Evolutionary conservation across 2,113 vertebrate genomes (phyloP).

Genomic region (Gymnorhina tibicen): DNA sequence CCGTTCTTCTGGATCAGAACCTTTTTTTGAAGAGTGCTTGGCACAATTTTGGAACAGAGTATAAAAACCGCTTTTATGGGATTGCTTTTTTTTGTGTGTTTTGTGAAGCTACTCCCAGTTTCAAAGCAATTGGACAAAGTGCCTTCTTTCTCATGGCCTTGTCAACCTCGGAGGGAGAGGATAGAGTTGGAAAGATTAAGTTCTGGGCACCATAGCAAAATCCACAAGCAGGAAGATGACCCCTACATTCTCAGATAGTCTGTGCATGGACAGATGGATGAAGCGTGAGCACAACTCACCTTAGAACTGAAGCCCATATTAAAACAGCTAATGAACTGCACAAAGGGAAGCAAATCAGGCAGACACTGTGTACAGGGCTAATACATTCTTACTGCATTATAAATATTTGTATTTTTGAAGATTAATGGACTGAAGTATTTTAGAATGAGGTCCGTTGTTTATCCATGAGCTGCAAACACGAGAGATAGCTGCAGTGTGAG

Average conservation of each 20-base stretch:
- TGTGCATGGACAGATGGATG: neutral
- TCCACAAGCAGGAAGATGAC: neutral
- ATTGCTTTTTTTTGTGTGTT: neutral
- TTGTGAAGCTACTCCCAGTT: neutral
- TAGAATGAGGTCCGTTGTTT: constrained; percentile 13
- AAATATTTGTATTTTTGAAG: constrained; percentile 56
- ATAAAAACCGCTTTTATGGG: neutral
- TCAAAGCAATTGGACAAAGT: neutral
- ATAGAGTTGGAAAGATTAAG: neutral
- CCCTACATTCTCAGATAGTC: neutral
- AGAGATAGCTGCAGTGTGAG: constrained; percentile 25
- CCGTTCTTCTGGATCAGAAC: neutral
- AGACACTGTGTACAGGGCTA: neutral
- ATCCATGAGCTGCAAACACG: neutral
- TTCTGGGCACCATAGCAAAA: neutral
- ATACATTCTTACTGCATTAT: neutral
- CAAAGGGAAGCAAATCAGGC: neutral
- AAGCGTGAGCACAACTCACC: neutral
- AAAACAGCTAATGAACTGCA: neutral
- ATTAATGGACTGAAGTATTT: constrained; percentile 55
- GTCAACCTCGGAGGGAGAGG: neutral
- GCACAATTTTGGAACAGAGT: neutral
- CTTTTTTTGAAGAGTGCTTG: neutral
- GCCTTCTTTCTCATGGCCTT: neutral
- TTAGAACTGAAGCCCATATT: neutral